Evolutionary conservation across 1,140 invertebrate species (phyloP).

Genomic region (Cydia strobilella): DNA sequence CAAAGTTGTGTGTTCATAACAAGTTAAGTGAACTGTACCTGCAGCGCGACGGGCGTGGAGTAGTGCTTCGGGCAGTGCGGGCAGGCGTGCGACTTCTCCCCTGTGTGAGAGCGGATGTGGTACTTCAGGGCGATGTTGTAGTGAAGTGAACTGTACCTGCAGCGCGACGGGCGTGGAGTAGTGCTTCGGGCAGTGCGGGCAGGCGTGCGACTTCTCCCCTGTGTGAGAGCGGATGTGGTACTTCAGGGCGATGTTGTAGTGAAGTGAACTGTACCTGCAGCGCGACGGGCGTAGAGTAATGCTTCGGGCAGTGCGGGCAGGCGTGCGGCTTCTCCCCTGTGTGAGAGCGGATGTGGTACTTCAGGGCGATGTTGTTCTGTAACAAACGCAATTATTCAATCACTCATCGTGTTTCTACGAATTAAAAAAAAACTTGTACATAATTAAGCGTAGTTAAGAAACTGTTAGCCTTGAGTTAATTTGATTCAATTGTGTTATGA

Average conservation of each 20-base stretch:
- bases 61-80: too few species aligned
- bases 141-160: conserved; percentile 33
- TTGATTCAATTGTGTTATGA: too few species aligned
- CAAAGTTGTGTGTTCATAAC: too few species aligned
- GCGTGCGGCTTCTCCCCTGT: not conserved
- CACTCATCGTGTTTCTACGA: too few species aligned
- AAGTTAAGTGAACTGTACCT: conserved; percentile 18
- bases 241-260: conserved; percentile 37
- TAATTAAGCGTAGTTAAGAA: too few species aligned
- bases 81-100: conserved; percentile 23
- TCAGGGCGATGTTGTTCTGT: conserved; percentile 36
- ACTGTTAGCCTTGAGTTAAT: too few species aligned
- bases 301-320: conserved; percentile 9
- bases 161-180: conserved; percentile 32
- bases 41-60: conserved; percentile 30
- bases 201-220: conserved; percentile 20
- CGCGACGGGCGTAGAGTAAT: not conserved
- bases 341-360: not conserved
- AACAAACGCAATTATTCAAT: not conserved
- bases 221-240: conserved; percentile 47
- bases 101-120: conserved; percentile 45
- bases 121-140: conserved; percentile 39
- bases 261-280: conserved; percentile 39
- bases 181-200: too few species aligned
- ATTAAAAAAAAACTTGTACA: too few species aligned